Evolutionary conservation across 2,888 invertebrate species (phyloP), one percentile per base, ranked within the genome.

Genomic region (Polymixis lichenea): DNA sequence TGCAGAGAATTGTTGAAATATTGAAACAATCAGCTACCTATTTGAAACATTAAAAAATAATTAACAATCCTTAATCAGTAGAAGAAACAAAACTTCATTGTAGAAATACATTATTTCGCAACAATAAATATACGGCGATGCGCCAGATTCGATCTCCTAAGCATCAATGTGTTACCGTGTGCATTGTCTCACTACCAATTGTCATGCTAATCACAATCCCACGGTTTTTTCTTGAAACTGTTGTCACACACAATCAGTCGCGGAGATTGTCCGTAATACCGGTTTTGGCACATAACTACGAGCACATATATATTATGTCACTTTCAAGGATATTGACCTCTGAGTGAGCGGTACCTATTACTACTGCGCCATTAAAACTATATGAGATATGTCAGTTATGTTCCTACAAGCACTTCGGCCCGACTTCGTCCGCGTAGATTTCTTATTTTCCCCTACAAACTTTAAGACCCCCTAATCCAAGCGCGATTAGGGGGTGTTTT

Each of bases 311-410:
- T 38, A 74, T 82, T 77, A 73, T 77, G 77, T 77, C 77, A 76
- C 64, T 46, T 38, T 60, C 64, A 55, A 82, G 83, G 71, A 77
- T 61, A 73, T 73, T 82, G 82, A 83, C 86, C 86, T 77, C 58
- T 58, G 22, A 46, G 25, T 72, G 22, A 72, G n/a, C 55, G 49
- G 58, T 51, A 53, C 22, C 17, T 32, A 32, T 32, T 60, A 32
- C 22, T 22, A 22, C 32, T 22, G 32, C 22, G 0, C 19, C 60
- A 11, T 11, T 60, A 32, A 6, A 19, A 11, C 11, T 22, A 60
- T 11, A 32, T 32, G 2, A 46, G 13, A 11, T 9, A 46, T 11
- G 43, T 43, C 0, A 46, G 11, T 46, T 11, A 46, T 46, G 11
- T 46, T 46, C 43, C 43, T 46, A 13, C 43, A 1, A 46, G 43